Evolutionary conservation across 2,888 invertebrate genomes (phyloP).

Genomic region (Lathronympha strigana): DNA sequence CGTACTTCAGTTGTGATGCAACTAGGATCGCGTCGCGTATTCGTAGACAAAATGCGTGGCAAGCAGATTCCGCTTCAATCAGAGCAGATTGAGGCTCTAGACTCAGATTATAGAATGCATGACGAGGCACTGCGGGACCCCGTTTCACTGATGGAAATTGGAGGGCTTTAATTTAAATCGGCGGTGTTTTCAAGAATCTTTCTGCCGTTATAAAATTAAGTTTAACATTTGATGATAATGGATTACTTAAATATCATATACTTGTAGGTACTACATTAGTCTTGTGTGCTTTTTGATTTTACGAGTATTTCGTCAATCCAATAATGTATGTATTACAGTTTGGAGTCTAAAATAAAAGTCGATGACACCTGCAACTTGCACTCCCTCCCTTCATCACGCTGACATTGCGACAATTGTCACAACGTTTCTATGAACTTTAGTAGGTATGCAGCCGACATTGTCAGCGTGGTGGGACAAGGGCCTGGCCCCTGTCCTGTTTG

Average conservation of each 20-base stretch:
- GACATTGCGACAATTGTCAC: too few relatives aligned
- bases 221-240: slow-evolving; percentile 1
- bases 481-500: too few relatives aligned
- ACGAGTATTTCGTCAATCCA: too few relatives aligned
- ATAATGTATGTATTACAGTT: too few relatives aligned
- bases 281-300: too few relatives aligned
- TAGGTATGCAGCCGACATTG: too few relatives aligned
- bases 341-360: too few relatives aligned
- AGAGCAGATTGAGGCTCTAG: slow-evolving; percentile 71
- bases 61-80: slow-evolving; percentile 74
- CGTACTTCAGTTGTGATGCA: slow-evolving; percentile 18
- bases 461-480: too few relatives aligned
- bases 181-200: slow-evolving; percentile 38
- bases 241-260: not conserved
- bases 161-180: slow-evolving; percentile 62
- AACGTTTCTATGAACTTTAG: too few relatives aligned
- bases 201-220: slow-evolving; percentile 23
- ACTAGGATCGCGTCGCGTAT: slow-evolving; percentile 33
- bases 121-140: slow-evolving; percentile 71
- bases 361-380: too few relatives aligned
- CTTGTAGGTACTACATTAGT: not conserved
- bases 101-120: slow-evolving; percentile 70
- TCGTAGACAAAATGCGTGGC: slow-evolving; percentile 61
- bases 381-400: too few relatives aligned
- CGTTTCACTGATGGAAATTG: slow-evolving; percentile 72